Evolutionary conservation across 2,797 vertebrate genomes (phyloP), one percentile per base, ranked within the genome.

Genomic region (Choloepus didactylus): DNA sequence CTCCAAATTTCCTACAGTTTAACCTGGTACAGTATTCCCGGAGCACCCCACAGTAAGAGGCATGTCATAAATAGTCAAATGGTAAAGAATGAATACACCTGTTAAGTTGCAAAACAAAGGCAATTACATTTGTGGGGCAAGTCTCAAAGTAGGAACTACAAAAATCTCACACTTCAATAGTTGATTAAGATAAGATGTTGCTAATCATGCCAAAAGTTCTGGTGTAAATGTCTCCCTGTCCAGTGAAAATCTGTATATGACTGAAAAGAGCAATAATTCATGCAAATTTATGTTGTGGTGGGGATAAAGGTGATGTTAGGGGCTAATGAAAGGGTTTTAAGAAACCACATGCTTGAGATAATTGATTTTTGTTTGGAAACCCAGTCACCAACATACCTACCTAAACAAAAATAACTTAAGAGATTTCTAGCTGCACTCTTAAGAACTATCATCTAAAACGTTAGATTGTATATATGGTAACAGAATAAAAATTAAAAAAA

Each of bases 361-460:
- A n/a, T 51, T 72, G 62, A 46, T 59, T 82, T 91, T 49, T 91
- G 29, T 80, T 54, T 54, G 18, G 41, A 89, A 96, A 73, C 81
- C 14, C 0, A 80, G 38, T n/a, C 49, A 46, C 38, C 44, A 89
- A 4, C 41, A 54, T 18, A 18, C 25, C 31, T 59, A 49, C 38
- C 86, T 76, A 69, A 35, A 41, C 18, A 51, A 59, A 96, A 96
- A 87, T 70, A 92, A 9, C n/a, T 81, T 7, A 66, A n/a, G 90
- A 72, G 59, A 83, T 87, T 95, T 96, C 76, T 44, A 62, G 41
- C 54, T 72, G 31, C 67, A 62, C 11, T 94, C 73, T 27, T 90
- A 41, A 59, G 72, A 95, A 60, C 41, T 1, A 10, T 49, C 46
- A 6, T 49, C 46, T 49, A 49, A 7, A 49, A 49, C 10, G 10